Evolutionary conservation across 2,888 invertebrate genomes (phyloP).

Genomic region (Lasioglossum leucozonium): DNA sequence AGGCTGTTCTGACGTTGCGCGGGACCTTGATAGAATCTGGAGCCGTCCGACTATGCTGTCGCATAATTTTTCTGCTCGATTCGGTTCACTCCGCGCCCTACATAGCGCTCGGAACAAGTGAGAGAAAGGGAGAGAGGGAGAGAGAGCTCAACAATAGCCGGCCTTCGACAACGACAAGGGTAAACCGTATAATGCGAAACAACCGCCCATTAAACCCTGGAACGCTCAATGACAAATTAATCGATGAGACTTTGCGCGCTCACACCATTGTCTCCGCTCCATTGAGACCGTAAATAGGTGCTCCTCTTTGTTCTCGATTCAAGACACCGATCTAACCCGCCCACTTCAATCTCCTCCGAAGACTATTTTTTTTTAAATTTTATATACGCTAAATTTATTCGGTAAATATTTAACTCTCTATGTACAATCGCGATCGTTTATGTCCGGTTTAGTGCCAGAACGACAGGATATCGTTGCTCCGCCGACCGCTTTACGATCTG

Average conservation of each 20-base stretch:
- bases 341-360: not conserved
- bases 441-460: too few relatives aligned
- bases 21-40: constrained; percentile 26
- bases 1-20: not conserved
- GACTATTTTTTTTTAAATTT: not conserved
- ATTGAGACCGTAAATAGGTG: not conserved
- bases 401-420: too few relatives aligned
- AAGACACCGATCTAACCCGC: not conserved
- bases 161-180: constrained; percentile 40
- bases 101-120: constrained; percentile 17
- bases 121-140: too few relatives aligned
- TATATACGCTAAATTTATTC: not conserved
- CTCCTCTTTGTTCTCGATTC: not conserved
- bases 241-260: not conserved
- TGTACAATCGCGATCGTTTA: too few relatives aligned
- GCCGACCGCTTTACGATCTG: too few relatives aligned
- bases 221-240: not conserved
- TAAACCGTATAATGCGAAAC: not conserved
- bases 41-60: not conserved
- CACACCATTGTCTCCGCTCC: not conserved
- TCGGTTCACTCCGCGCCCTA: constrained; percentile 34
- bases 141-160: constrained; percentile 31
- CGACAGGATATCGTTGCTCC: too few relatives aligned
- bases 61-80: constrained; percentile 39
- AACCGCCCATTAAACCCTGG: not conserved